Base-by-base conservation (phyloP, 2,113 vertebrate genomes). In the Nesospiza acunhae region DNA sequence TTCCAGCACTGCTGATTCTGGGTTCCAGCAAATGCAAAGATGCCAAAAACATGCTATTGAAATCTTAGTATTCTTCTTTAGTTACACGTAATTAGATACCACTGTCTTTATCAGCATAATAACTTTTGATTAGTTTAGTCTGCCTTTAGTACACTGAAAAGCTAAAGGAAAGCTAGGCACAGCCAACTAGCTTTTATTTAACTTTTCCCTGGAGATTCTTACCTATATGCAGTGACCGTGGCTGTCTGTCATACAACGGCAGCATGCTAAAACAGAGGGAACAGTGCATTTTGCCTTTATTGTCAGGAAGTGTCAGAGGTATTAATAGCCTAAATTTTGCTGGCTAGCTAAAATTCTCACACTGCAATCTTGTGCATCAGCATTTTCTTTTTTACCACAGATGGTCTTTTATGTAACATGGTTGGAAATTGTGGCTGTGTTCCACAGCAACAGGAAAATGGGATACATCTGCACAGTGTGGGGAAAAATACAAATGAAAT, bases 391-490 rank as follows among this genome's bases (percentile, higher is more conserved):
- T 77, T 88, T 20, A 69, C 53, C 42, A 81, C 97, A 96, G 96
- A 96, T 97, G 96, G 96, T 93, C 90, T 75, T 96, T 96, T 91
- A 93, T 73, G 92, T 81, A 96, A 96, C 66, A 72, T 89, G 93
- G 74, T 67, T 97, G 94, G 88, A 87, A 96, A 96, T 12, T 79
- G 82, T 74, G 46, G 73, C 94, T 70, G 60, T 76, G 87, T 97
- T 97, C 96, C 95, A 90, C 88, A 87, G 97, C 90, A 98, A 97
- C 97, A 97, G 97, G 97, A 97, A 98, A 97, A 96, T 96, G 96
- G 96, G 93, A 97, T 97, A 95, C 97, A 97, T 97, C 97, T 98
- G 97, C 90, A 89, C 53, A 9, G 39, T 62, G 63, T 78, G 76
- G 81, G 85, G 87, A 82, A 95, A 97, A 96, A 95, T 76, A 96